These are phyloP conservation scores for Prunella strophiata DNA, from an alignment of 2,797 vertebrate species.

Conservation along the genomic window DNA sequence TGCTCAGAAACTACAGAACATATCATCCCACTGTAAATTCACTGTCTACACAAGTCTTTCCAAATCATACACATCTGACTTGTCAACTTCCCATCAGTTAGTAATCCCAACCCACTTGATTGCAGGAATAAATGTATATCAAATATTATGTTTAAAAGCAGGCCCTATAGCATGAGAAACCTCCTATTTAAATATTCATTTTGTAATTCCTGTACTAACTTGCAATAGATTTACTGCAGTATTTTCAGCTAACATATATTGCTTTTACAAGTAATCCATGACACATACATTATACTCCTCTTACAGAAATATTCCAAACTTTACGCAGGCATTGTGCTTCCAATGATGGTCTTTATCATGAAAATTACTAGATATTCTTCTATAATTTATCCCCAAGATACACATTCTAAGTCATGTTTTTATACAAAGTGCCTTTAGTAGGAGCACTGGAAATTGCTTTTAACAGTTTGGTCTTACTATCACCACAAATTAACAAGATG, in stretches of 20 bases:
- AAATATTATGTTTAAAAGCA: neutral
- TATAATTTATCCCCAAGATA: slow-evolving; percentile 69
- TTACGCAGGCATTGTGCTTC: slow-evolving; percentile 27
- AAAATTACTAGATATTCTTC: slow-evolving; percentile 66
- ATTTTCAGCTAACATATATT: slow-evolving; percentile 50
- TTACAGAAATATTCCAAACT: slow-evolving; percentile 52
- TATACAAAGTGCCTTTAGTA: slow-evolving; percentile 56
- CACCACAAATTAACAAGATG: slow-evolving; percentile 59
- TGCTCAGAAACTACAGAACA: neutral
- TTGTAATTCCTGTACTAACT: slow-evolving; percentile 43
- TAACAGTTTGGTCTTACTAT: slow-evolving; percentile 53
- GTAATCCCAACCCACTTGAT: neutral
- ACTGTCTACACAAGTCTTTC: neutral
- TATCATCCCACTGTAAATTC: slow-evolving; percentile 11
- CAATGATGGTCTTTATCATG: slow-evolving; percentile 65
- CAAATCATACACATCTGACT: neutral
- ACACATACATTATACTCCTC: slow-evolving; percentile 9
- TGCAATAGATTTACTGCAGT: slow-evolving; percentile 22
- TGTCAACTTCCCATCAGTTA: neutral
- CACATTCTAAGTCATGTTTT: slow-evolving; percentile 66
- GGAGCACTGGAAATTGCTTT: slow-evolving; percentile 55
- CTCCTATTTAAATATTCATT: slow-evolving; percentile 54
- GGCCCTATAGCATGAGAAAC: neutral
- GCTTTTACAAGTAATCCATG: slow-evolving; percentile 42
- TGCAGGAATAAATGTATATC: neutral